Evolutionary conservation across 2,113 vertebrate species (phyloP), one percentile per base, ranked within the genome.

Genomic region (Caranx melampygus): DNA sequence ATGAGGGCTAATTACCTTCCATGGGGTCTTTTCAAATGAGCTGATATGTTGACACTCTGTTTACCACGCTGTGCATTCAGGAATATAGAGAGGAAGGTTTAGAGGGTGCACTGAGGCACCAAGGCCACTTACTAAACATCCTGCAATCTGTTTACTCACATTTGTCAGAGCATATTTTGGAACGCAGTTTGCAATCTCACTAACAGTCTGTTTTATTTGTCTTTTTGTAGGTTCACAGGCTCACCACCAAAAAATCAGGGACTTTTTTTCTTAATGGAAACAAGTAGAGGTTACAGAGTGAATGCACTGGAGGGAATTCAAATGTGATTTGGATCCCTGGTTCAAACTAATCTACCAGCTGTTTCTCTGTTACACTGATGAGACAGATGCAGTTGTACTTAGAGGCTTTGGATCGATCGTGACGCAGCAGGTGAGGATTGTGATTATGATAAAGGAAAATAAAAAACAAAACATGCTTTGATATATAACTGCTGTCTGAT

Each of bases 1-100:
- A 42, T 44, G 78, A 33, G 57, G 34, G 12, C 34, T 62, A 59
- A 63, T 81, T 63, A 72, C 54, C 26, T 44, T 10, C 15, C 5
- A 7, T 3, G 1, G 57, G 35, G 11, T 57, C 33, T 49, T 64
- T 70, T 58, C 10, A 34, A 68, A 65, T 68, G 16, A 63, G 72
- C 14, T 65, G 60, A 45, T 6, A 9, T 37, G 44, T 61, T 44
- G 54, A 51, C 12, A 21, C 18, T n/a, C 20, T 54, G 18, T 54
- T 21, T 54, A 20, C 51, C n/a, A 26, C 20, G 6, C 8, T 8
- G 4, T 2, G 7, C 3, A 5, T 33, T 9, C 16, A 34, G 45
- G 44, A 44, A n/a, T 6, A 16, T 10, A 12, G 20, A 55, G 55
- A 54, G 37, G 14, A 54, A 54, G 7, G 4, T 42, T 52, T 4